Percentiles rank a stretch among this genome's conserved stretches.
Evolutionary conservation across 2,113 vertebrate species (phyloP).

Genomic region (Mobula hypostoma): DNA sequence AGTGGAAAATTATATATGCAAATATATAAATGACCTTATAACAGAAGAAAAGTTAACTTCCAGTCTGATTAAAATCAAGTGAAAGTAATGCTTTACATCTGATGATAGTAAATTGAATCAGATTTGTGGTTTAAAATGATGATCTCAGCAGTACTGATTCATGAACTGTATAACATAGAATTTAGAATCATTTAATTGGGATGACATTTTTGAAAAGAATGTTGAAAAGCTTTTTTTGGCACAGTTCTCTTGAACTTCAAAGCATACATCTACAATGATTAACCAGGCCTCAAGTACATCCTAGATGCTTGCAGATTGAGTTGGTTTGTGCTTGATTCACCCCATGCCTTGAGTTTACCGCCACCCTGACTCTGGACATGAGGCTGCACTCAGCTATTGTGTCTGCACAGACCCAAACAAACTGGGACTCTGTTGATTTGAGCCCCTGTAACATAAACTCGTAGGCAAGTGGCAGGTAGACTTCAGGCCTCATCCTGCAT

Average conservation of each 20-base stretch:
- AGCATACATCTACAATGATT: background rate
- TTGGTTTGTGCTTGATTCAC: too few species aligned
- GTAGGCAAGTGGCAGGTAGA: too few species aligned
- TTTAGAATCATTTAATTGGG: background rate
- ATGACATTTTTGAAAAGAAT: background rate
- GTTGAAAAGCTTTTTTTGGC: background rate
- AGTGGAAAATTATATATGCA: background rate
- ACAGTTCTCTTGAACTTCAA: background rate
- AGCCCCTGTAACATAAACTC: too few species aligned
- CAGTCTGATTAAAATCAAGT: slow-evolving; percentile 18
- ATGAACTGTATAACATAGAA: background rate
- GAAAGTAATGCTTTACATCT: slow-evolving; percentile 18
- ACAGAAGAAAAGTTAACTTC: background rate
- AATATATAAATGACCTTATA: background rate
- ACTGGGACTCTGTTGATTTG: too few species aligned
- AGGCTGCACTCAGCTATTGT: too few species aligned
- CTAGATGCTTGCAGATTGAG: background rate
- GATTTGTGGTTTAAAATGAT: background rate
- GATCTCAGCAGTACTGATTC: background rate
- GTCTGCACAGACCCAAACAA: too few species aligned
- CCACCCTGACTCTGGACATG: too few species aligned
- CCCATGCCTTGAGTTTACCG: too few species aligned
- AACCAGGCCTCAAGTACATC: background rate
- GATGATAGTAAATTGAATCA: background rate
- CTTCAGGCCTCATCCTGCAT: too few species aligned